These are phyloP conservation scores for Cottoperca gobio DNA, from an alignment of 2,797 vertebrate species.

Conservation along the genomic window DNA sequence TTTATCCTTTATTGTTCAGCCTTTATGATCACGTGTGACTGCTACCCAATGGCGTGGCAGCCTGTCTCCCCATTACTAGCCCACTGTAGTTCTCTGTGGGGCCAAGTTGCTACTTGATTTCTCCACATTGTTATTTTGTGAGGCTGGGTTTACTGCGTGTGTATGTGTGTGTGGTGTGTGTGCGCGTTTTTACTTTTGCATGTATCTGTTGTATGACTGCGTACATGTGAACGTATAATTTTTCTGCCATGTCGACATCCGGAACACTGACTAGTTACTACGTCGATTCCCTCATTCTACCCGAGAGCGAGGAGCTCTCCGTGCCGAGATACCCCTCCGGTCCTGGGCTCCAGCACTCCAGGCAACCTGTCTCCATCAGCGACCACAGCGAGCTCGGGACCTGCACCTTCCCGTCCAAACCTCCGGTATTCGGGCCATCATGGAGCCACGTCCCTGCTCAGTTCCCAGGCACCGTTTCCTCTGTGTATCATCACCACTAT, in stretches of 20 bases:
- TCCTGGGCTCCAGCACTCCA: slow-evolving; percentile 87
- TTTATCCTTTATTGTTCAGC: slow-evolving; percentile 99
- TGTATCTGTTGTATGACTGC: slow-evolving; percentile 75
- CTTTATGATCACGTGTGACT: slow-evolving; percentile 90
- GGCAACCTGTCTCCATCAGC: slow-evolving; percentile 85
- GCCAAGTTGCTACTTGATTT: slow-evolving; percentile 96
- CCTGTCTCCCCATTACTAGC: slow-evolving; percentile 93
- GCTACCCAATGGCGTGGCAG: slow-evolving; percentile 85
- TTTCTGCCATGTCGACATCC: slow-evolving; percentile 93
- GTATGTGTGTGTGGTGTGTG: slow-evolving; percentile 75
- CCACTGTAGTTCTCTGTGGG: slow-evolving; percentile 93
- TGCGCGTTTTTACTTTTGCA: slow-evolving; percentile 68
- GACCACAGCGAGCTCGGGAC: slow-evolving; percentile 91
- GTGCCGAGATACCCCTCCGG: slow-evolving; percentile 88
- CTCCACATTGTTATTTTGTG: slow-evolving; percentile 96
- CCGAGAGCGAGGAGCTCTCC: slow-evolving; percentile 93
- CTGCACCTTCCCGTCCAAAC: slow-evolving; percentile 93
- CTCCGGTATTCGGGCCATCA: slow-evolving; percentile 89
- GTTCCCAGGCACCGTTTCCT: slow-evolving; percentile 87
- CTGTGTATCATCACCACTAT: slow-evolving; percentile 92
- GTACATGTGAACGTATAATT: slow-evolving; percentile 78
- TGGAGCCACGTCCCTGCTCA: slow-evolving; percentile 93
- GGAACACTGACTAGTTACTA: slow-evolving; percentile 95
- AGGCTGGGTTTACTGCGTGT: slow-evolving; percentile 82
- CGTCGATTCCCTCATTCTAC: slow-evolving; percentile 95